Percentiles rank a stretch among this genome's conserved stretches.
Evolutionary conservation across 2,888 invertebrate species (phyloP).

Genomic region (Lissonota sp.): DNA sequence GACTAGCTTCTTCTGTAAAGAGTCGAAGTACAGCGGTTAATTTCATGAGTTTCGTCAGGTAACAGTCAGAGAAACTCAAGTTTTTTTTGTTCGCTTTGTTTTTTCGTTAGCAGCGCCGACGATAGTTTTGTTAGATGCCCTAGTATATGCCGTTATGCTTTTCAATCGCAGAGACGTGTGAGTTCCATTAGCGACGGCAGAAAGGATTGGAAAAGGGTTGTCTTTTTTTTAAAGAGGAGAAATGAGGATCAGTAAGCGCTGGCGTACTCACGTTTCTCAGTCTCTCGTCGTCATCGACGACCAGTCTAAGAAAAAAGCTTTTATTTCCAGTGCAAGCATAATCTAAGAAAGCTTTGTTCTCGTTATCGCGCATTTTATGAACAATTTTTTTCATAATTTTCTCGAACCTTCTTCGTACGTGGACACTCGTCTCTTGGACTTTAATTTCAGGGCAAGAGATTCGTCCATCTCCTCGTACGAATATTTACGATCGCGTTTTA

Average conservation of each 20-base stretch:
- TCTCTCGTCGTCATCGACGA: slow-evolving; percentile 27
- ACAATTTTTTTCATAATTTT: slow-evolving; percentile 26
- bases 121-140: slow-evolving; percentile 64
- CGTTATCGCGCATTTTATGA: neutral
- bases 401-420: slow-evolving; percentile 89
- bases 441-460: slow-evolving; percentile 89
- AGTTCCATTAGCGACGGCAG: slow-evolving; percentile 63
- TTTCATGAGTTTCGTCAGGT: slow-evolving; percentile 45
- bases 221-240: slow-evolving; percentile 23
- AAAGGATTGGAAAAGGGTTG: slow-evolving; percentile 53
- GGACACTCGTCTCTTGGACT: slow-evolving; percentile 88
- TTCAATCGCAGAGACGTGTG: slow-evolving; percentile 73
- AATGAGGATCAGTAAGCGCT: slow-evolving; percentile 53
- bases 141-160: slow-evolving; percentile 80
- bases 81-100: slow-evolving; percentile 68
- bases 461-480: slow-evolving; percentile 86
- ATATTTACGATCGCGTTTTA: slow-evolving; percentile 83
- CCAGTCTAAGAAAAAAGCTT: slow-evolving; percentile 56
- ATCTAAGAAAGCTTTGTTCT: slow-evolving; percentile 68
- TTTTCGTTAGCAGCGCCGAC: slow-evolving; percentile 60
- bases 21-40: slow-evolving; percentile 64
- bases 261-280: slow-evolving; percentile 72
- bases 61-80: slow-evolving; percentile 51
- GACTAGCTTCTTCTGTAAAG: slow-evolving; percentile 88
- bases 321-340: slow-evolving; percentile 55